Percentiles rank a stretch among this genome's conserved stretches.
phyloP scores from a whole-genome alignment of 2,113 vertebrate species.

The Corythoichthys haematopterus region DNA sequence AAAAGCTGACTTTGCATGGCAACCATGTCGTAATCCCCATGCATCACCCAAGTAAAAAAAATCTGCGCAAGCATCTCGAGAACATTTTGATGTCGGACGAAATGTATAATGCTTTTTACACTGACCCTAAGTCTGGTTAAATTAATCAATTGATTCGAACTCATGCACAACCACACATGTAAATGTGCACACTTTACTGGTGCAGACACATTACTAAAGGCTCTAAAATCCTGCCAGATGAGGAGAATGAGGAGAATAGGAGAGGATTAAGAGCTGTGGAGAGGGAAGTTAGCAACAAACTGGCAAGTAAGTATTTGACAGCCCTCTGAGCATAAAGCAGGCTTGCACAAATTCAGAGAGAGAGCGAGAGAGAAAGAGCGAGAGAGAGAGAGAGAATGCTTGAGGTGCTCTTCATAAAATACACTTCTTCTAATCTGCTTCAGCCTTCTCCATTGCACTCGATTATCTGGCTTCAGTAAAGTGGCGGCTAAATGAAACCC shows the following conservation, averaged over 20 bases:
- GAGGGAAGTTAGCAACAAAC: conserved; percentile 40
- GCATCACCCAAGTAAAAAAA: background rate
- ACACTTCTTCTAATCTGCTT: conserved; percentile 40
- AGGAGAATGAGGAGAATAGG: conserved; percentile 41
- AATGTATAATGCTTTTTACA: background rate
- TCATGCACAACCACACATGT: background rate
- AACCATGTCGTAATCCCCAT: background rate
- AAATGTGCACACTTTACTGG: conserved; percentile 33
- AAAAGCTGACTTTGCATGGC: no score
- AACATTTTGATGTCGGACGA: background rate
- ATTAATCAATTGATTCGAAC: background rate
- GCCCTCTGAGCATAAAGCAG: conserved; percentile 30
- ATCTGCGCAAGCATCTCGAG: background rate
- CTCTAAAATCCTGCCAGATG: conserved; percentile 48
- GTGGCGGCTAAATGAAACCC: conserved; percentile 17
- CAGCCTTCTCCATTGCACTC: conserved; percentile 28
- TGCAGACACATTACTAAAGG: conserved; percentile 48
- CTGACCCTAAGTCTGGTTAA: conserved; percentile 1
- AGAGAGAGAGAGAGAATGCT: no score
- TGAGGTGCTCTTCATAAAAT: conserved; percentile 32
- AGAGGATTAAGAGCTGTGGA: conserved; percentile 48
- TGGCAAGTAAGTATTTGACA: conserved; percentile 43
- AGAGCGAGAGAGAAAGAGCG: no score
- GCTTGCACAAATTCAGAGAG: conserved; percentile 17
- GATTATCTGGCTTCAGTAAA: conserved; percentile 29